Evolutionary conservation across 2,888 invertebrate genomes (phyloP), one percentile per base, ranked within the genome.

Genomic region (Cepaea hortensis): DNA sequence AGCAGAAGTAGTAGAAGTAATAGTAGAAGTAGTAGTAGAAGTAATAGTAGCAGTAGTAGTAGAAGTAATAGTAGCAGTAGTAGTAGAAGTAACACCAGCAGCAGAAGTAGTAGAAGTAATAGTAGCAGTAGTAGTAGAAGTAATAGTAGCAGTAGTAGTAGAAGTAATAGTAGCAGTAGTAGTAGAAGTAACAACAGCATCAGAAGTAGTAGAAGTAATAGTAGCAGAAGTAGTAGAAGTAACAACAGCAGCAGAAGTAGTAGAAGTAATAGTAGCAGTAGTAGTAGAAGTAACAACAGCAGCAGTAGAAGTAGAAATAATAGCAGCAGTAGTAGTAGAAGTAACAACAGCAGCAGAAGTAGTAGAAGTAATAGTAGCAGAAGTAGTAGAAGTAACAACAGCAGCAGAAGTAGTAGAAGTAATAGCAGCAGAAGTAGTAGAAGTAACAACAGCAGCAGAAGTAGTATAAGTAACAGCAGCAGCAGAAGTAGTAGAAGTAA

Each of bases 61-160:
- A 68, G 70, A 68, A 81, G 81, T 68, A 68, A 46, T 81, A 81
- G 68, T 81, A 81, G 81, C 11, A 81, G 70, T 81, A 81, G 81
- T 68, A 68, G 70, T 81, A 81, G 68, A 48, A 81, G 68, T 68
- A 81, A 9, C 68, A 81, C 3, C 11, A 81, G 61, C 68, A 81
- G 68, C 68, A 68, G 68, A 68, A 68, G 70, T 68, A 81, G 81
- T 11, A 81, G 81, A 46, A 48, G 75, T 48, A 15, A 3, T 75
- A 48, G 48, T 75, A 20, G 70, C 6, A n/a, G n/a, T n/a, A 70
- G 20, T 70, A 70, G n/a, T n/a, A n/a, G n/a, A n/a, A n/a, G n/a
- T n/a, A n/a, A n/a, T 1, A 35, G 35, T 1, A 35, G 35, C 20
- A 75, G 75, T 46, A 48, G 48, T 48, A 48, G 48, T 72, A 72